phyloP scores from a whole-genome alignment of 2,888 invertebrate genomes.

The Tupiocoris notatus region DNA sequence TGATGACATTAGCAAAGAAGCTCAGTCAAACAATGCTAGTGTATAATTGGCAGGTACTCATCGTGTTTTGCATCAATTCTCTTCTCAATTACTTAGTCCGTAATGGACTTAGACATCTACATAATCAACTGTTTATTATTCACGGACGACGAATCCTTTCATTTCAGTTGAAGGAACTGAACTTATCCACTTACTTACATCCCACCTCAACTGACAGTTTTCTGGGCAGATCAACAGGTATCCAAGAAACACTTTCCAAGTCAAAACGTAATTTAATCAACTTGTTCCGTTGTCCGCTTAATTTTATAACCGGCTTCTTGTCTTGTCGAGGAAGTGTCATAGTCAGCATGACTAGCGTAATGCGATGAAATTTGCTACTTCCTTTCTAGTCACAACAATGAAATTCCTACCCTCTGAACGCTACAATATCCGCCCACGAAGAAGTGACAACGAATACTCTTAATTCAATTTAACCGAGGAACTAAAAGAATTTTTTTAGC shows the following conservation, averaged over 20 bases:
- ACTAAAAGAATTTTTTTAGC: not conserved
- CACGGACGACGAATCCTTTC: not conserved
- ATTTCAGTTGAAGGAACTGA: not conserved
- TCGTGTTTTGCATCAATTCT: not conserved
- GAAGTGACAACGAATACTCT: not conserved
- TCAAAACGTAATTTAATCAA: not conserved
- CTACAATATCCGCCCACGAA: not conserved
- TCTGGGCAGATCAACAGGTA: not conserved
- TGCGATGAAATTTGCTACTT: not conserved
- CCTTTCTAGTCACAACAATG: not conserved
- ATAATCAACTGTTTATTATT: not conserved
- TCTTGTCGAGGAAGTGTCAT: not conserved
- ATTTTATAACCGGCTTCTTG: not conserved
- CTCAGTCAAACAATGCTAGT: too few relatives aligned
- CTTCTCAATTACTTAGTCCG: not conserved
- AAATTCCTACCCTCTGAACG: not conserved
- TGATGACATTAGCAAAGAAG: too few relatives aligned
- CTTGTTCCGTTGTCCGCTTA: not conserved
- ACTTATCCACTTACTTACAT: not conserved
- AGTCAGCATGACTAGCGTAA: not conserved
- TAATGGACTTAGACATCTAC: not conserved
- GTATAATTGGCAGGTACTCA: too few relatives aligned
- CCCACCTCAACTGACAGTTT: not conserved
- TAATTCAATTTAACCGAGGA: not conserved
- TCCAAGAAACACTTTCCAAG: not conserved